Percentiles rank a stretch among this genome's conserved stretches.
phyloP scores from a whole-genome alignment of 2,888 invertebrate species.

The Trissonchulus latispiculum region DNA sequence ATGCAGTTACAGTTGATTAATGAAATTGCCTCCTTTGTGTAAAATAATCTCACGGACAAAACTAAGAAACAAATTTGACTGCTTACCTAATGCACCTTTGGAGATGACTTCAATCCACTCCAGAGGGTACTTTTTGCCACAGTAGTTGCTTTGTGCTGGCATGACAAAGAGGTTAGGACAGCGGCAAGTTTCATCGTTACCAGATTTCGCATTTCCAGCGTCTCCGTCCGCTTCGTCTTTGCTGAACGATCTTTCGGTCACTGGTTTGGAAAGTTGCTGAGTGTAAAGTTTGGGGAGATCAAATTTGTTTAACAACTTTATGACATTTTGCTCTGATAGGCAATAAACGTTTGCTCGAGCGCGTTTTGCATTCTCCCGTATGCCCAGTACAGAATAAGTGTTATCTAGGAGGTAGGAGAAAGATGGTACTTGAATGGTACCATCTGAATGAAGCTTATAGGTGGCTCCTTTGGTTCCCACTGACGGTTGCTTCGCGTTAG shows the following conservation, averaged over 20 bases:
- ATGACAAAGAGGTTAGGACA: conserved; percentile 59
- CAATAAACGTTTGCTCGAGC: conserved; percentile 26
- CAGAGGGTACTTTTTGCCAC: conserved; percentile 77
- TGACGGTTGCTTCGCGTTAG: not conserved
- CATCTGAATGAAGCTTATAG: not conserved
- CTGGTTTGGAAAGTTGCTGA: not conserved
- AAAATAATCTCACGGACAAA: too few species aligned
- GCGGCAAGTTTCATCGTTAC: not conserved
- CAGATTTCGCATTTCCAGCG: too few species aligned
- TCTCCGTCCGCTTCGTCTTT: not conserved
- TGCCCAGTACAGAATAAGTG: conserved; percentile 88
- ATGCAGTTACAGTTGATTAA: too few species aligned
- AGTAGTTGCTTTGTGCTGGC: conserved; percentile 89
- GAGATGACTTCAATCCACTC: conserved; percentile 58
- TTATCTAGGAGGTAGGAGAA: conserved; percentile 77
- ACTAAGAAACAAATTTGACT: too few species aligned
- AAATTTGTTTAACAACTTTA: not conserved
- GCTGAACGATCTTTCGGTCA: not conserved
- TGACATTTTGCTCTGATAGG: not conserved
- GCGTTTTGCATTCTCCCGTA: conserved; percentile 61
- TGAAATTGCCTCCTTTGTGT: too few species aligned
- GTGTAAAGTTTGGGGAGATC: not conserved
- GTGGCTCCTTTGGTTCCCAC: not conserved
- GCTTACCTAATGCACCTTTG: conserved; percentile 48
- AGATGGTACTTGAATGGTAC: conserved; percentile 49